Evolutionary conservation across 2,888 invertebrate genomes (phyloP), one percentile per base, ranked within the genome.

Genomic region (Amblyjoppa proteus): DNA sequence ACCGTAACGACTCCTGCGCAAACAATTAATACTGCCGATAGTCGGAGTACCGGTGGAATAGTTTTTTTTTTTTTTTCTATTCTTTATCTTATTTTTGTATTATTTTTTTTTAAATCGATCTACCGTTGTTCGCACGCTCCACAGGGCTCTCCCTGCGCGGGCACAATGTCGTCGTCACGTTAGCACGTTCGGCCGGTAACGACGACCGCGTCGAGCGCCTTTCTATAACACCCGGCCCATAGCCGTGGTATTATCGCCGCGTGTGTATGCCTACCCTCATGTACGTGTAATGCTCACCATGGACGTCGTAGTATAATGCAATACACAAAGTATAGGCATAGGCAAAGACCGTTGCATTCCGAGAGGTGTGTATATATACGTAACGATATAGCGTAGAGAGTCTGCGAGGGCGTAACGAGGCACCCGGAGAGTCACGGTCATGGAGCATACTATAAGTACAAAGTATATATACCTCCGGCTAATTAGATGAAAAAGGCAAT

Each of bases 401-500:
- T 34, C 69, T 79, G 85, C 85, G 83, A 77, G 80, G 83, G 81
- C 83, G 81, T 86, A 86, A 81, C 85, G 83, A 86, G 45, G 83
- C 80, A 76, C 53, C 82, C 38, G 56, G 74, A 81, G 83, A 86
- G 85, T 86, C 85, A 86, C 85, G 85, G 85, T 83, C 85, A 86
- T 81, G 85, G 85, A 81, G 74, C 51, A 81, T 69, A 77, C 28
- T 71, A 51, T 31, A 51, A 16, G 31, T 34, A 71, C 70, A 38
- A 71, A 51, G 77, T 75, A 31, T 69, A 31, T 69, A 79, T 49
- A 49, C 4, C 45, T 49, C 53, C 64, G 71, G 82, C 83, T 86
- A 86, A 86, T 86, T 86, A 86, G 81, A 81, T 81, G 83, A 73
- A 86, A 86, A 86, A 86, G 75, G 81, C 83, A 41, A 83, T 81